Conservation (phyloP, 2,113 vertebrate genomes). For the Perognathus longimembris region DNA sequence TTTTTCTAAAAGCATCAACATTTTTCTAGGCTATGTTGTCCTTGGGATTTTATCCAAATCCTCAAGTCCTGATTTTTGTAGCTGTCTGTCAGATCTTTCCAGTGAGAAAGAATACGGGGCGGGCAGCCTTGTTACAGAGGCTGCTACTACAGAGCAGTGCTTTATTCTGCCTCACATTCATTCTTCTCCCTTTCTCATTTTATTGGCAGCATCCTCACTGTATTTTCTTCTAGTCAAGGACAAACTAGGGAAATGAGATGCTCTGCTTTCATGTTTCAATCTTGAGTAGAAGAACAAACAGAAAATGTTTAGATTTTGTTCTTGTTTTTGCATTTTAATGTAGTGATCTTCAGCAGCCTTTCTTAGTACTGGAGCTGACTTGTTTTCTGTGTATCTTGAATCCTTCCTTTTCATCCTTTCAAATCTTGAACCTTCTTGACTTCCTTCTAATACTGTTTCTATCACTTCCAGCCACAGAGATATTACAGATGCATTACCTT, state of each 20-base stretch:
- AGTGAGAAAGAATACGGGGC: neutral
- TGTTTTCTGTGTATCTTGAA: neutral
- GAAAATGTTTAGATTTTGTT: neutral
- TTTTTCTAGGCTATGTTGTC: neutral
- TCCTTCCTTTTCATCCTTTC: neutral
- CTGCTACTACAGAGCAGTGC: neutral
- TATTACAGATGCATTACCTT: neutral
- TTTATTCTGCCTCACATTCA: neutral
- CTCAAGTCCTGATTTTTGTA: neutral
- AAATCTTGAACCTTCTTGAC: neutral
- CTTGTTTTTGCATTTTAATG: neutral
- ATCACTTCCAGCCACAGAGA: neutral
- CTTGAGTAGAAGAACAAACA: neutral
- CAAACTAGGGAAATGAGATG: neutral
- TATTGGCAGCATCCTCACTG: neutral
- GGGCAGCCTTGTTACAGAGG: neutral
- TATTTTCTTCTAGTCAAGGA: neutral
- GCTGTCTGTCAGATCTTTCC: neutral
- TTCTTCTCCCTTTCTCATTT: neutral
- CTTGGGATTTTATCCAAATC: slow-evolving; percentile 9
- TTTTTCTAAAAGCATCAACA: neutral
- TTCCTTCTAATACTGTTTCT: neutral
- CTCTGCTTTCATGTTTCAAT: neutral
- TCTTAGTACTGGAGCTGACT: neutral
- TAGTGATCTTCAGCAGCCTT: neutral